A percentile compares a stretch with the other conserved stretches of the same genome.
These are phyloP conservation scores for Tetramorium alpestre DNA, from an alignment of 1,140 invertebrate genomes.

Conservation along the genomic window DNA sequence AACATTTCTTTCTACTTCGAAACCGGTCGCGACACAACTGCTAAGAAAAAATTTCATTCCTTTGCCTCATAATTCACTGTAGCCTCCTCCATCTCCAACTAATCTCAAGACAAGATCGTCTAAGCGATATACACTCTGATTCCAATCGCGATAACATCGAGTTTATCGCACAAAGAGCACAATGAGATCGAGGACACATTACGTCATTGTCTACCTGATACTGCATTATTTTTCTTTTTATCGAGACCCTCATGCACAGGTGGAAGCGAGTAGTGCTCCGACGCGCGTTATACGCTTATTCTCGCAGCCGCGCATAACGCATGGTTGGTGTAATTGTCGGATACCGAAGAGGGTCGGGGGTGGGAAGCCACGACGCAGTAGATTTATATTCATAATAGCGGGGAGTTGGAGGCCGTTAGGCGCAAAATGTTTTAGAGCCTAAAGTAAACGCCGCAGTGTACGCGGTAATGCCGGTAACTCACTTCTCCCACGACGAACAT, in stretches of 20 bases:
- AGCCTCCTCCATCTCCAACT: background rate
- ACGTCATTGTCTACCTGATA: background rate
- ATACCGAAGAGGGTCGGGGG: background rate
- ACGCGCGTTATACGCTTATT: conserved; percentile 29
- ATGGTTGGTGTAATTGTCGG: conserved; percentile 51
- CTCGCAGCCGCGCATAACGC: conserved; percentile 2
- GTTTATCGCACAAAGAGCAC: background rate
- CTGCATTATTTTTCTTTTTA: background rate
- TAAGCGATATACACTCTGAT: background rate
- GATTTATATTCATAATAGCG: conserved; percentile 59
- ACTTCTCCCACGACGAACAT: conserved; percentile 64
- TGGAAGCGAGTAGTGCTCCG: background rate
- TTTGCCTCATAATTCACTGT: background rate
- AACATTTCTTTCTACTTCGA: background rate
- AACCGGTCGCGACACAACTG: background rate
- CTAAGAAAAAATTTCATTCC: background rate
- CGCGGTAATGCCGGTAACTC: conserved; percentile 63
- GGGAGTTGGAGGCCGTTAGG: background rate
- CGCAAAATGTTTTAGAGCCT: conserved; percentile 65
- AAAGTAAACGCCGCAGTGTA: conserved; percentile 58
- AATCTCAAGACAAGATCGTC: background rate
- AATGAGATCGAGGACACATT: background rate
- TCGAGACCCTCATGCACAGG: background rate
- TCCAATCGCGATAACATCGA: background rate
- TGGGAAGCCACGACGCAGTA: background rate